Evolutionary conservation across 2,113 vertebrate species (phyloP).

Genomic region (Lepidothrix coronata): DNA sequence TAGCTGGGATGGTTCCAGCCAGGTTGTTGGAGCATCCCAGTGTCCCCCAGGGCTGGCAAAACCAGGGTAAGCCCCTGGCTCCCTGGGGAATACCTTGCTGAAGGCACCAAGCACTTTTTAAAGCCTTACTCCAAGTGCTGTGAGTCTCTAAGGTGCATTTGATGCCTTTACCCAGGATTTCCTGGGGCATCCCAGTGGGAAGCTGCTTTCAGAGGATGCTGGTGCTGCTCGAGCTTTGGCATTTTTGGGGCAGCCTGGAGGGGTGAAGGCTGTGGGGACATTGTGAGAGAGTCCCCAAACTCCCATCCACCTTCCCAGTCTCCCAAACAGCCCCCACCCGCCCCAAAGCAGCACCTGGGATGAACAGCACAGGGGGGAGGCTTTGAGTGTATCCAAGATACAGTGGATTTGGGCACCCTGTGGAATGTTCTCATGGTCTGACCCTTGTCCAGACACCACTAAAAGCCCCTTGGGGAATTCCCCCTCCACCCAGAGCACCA

Average conservation of each 20-base stretch:
- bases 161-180: not conserved
- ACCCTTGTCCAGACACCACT: slow-evolving; percentile 13
- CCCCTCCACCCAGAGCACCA: not conserved
- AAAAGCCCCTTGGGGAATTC: slow-evolving; percentile 29
- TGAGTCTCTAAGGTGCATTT: not conserved
- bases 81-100: not conserved
- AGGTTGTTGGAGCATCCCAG: not conserved
- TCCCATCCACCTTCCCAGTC: not conserved
- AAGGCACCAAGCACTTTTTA: not conserved
- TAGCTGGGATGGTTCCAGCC: not conserved
- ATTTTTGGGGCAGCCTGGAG: not conserved
- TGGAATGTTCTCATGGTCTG: slow-evolving; percentile 28
- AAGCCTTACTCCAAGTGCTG: accelerated
- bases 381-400: slow-evolving; percentile 4
- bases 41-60: not conserved
- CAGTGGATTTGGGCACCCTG: slow-evolving; percentile 32
- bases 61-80: not conserved
- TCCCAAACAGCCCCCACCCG: not conserved
- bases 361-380: not conserved
- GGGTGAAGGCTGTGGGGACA: not conserved
- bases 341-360: not conserved
- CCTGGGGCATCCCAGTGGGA: not conserved
- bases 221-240: not conserved
- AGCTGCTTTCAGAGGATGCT: not conserved
- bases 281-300: not conserved